phyloP scores from a whole-genome alignment of 2,113 vertebrate genomes.

The Lipotes vexillifer region DNA sequence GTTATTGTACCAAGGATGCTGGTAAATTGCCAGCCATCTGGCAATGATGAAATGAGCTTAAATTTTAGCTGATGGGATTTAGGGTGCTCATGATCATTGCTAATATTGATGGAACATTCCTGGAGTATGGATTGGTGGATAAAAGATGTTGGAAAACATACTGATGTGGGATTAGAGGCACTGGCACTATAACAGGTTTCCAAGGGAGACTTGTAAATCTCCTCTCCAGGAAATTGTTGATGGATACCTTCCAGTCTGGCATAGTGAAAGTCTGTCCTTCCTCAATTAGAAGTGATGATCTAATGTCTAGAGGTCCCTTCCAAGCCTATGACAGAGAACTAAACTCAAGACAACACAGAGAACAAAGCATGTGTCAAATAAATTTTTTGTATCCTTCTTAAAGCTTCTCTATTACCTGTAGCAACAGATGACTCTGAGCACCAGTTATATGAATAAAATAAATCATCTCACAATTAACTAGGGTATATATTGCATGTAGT shows the following conservation, averaged over 20 bases:
- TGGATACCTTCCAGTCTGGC: not conserved
- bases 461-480: not conserved
- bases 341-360: not conserved
- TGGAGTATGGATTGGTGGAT: not conserved
- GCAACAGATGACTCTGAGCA: not conserved
- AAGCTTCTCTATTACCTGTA: not conserved
- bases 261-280: not conserved
- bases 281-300: not conserved
- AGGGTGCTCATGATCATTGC: not conserved
- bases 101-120: slow-evolving; percentile 49
- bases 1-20: slow-evolving; percentile 32
- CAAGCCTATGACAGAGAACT: not conserved
- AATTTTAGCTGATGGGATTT: slow-evolving; percentile 55
- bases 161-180: not conserved
- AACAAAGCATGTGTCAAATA: not conserved
- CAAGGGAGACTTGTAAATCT: not conserved
- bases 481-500: not conserved
- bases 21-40: slow-evolving; percentile 30
- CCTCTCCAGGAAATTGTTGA: slow-evolving; percentile 25
- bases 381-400: not conserved
- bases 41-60: slow-evolving; percentile 6
- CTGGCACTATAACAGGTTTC: not conserved
- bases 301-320: not conserved
- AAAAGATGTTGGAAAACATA: not conserved
- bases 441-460: not conserved